Percentiles rank a stretch among this genome's conserved stretches.
Evolutionary conservation across 1,140 invertebrate genomes (phyloP).

Genomic region (Panagrolaimus sp.): DNA sequence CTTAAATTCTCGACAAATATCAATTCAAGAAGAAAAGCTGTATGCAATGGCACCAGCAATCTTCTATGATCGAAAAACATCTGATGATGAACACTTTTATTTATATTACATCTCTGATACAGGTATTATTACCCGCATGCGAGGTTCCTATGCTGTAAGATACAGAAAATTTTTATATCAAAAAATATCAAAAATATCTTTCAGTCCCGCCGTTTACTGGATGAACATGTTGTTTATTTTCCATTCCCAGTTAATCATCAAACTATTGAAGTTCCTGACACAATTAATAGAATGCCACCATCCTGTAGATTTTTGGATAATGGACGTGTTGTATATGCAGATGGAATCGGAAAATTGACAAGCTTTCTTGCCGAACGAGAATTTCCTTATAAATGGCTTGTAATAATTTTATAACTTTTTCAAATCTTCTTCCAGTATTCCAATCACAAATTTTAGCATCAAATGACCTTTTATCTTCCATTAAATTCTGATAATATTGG

Average conservation of each 20-base stretch:
- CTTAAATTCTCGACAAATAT: neutral
- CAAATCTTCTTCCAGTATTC: neutral
- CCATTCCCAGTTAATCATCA: no score
- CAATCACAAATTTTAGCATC: neutral
- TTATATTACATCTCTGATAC: neutral
- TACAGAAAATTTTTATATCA: no score
- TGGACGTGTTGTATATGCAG: neutral
- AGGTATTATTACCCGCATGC: constrained; percentile 1
- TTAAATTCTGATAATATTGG: neutral
- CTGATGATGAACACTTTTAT: neutral
- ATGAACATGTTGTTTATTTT: no score
- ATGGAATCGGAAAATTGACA: neutral
- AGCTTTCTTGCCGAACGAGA: neutral
- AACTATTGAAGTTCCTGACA: no score
- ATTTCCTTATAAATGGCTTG: neutral
- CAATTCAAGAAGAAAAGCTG: neutral
- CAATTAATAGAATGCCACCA: no score
- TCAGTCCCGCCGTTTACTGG: no score
- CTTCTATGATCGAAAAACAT: neutral
- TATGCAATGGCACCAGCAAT: neutral
- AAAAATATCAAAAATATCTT: no score
- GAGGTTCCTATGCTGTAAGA: no score
- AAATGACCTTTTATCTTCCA: neutral
- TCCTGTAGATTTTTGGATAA: neutral
- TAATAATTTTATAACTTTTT: neutral